Conservation (phyloP, 2,888 invertebrate species). For the Cryptus armator region DNA sequence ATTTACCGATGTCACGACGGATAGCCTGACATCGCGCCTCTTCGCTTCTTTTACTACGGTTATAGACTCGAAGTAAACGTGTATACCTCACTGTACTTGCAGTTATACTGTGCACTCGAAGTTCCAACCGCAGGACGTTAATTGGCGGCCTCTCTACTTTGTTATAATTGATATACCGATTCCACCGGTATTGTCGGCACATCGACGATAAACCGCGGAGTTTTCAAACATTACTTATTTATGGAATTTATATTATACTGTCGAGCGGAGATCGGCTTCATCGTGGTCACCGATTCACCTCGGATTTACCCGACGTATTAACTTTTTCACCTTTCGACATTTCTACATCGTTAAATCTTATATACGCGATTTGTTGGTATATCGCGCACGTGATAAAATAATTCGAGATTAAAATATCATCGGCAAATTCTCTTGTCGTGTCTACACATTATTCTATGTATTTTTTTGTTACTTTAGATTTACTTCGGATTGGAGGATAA, state of each 20-base stretch:
- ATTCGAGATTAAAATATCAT: constrained; percentile 2
- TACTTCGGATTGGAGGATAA: neutral
- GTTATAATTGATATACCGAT: constrained; percentile 69
- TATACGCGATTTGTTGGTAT: neutral
- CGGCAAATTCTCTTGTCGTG: neutral
- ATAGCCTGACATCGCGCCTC: constrained; percentile 70
- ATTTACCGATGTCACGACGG: constrained; percentile 72
- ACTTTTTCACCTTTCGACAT: constrained; percentile 27
- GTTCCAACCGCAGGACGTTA: constrained; percentile 65
- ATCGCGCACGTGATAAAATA: neutral
- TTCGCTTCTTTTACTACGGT: constrained; percentile 55
- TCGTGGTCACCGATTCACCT: constrained; percentile 33
- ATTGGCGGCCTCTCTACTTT: constrained; percentile 71
- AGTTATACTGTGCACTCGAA: constrained; percentile 39
- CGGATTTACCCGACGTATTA: neutral
- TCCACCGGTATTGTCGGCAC: constrained; percentile 36
- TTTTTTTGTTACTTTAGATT: neutral
- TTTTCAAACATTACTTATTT: constrained; percentile 29
- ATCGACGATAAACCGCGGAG: constrained; percentile 15
- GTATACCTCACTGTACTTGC: constrained; percentile 1
- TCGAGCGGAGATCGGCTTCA: constrained; percentile 12
- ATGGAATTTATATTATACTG: constrained; percentile 56
- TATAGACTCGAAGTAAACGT: constrained; percentile 36
- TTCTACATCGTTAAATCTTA: neutral
- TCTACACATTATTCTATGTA: neutral